A percentile compares a stretch with the other conserved stretches of the same genome.
phyloP scores from a whole-genome alignment of 2,113 vertebrate genomes.

The Calidris pygmaea region DNA sequence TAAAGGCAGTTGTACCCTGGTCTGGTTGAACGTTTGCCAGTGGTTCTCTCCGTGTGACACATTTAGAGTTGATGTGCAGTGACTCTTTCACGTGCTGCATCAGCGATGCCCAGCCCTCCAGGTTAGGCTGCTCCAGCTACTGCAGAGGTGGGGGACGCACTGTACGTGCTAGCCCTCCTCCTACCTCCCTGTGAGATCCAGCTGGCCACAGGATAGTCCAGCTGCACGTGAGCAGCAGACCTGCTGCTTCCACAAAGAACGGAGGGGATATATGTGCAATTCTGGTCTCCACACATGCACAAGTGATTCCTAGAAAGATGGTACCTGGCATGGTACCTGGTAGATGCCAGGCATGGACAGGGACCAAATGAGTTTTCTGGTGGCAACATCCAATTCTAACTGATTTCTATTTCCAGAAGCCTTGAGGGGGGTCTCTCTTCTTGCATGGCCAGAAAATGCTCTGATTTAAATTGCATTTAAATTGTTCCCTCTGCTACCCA shows the following conservation, averaged over 20 bases:
- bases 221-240: background rate
- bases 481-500: background rate
- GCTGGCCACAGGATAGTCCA: background rate
- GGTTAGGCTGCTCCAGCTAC: background rate
- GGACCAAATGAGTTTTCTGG: background rate
- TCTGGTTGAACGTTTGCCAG: background rate
- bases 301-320: background rate
- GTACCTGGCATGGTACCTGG: background rate
- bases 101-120: background rate
- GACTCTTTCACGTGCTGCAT: background rate
- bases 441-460: background rate
- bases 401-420: background rate
- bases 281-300: background rate
- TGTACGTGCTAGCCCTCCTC: background rate
- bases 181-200: background rate
- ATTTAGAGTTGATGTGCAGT: background rate
- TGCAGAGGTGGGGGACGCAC: background rate
- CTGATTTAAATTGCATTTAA: background rate
- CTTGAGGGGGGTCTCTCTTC: background rate
- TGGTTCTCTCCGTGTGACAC: background rate
- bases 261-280: accelerated
- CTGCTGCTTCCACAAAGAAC: background rate
- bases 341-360: background rate
- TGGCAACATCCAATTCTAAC: background rate
- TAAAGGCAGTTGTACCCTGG: background rate